These are phyloP conservation scores for Campylorhamphus procurvoides DNA, from an alignment of 2,113 vertebrate species.

Conservation along the genomic window DNA sequence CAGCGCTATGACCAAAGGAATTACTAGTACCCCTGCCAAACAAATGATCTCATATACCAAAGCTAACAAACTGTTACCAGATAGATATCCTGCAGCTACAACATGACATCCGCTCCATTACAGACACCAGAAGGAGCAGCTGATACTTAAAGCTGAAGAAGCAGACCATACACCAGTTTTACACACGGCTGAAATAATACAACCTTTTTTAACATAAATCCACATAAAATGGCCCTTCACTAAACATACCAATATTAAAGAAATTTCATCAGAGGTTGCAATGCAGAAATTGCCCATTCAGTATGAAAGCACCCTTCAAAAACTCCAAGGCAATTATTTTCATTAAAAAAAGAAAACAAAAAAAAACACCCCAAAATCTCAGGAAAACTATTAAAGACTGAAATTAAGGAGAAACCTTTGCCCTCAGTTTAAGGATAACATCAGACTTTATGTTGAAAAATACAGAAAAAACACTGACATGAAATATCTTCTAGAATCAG, in stretches of 20 bases:
- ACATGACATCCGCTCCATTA: conserved; percentile 40
- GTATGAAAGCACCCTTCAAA: neutral
- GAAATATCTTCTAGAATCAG: neutral
- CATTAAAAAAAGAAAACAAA: neutral
- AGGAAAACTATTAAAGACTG: neutral
- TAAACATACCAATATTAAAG: neutral
- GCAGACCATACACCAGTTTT: neutral
- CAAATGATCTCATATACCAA: conserved; percentile 63
- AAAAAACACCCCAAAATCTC: neutral
- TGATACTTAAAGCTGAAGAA: conserved; percentile 43
- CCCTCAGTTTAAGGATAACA: neutral
- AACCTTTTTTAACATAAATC: neutral
- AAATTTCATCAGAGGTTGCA: neutral
- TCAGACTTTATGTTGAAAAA: neutral
- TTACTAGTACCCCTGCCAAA: conserved; percentile 62
- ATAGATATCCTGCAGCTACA: conserved; percentile 52
- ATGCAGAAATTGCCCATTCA: neutral
- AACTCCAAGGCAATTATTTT: neutral
- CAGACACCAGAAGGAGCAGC: conserved; percentile 48
- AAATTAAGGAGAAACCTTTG: neutral
- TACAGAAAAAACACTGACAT: neutral
- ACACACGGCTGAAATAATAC: conserved; percentile 11
- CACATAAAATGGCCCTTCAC: neutral
- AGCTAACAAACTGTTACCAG: conserved; percentile 55
- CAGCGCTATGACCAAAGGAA: conserved; percentile 43